Conservation (phyloP, 2,113 vertebrate species). For the Rousettus leschenaultii region DNA sequence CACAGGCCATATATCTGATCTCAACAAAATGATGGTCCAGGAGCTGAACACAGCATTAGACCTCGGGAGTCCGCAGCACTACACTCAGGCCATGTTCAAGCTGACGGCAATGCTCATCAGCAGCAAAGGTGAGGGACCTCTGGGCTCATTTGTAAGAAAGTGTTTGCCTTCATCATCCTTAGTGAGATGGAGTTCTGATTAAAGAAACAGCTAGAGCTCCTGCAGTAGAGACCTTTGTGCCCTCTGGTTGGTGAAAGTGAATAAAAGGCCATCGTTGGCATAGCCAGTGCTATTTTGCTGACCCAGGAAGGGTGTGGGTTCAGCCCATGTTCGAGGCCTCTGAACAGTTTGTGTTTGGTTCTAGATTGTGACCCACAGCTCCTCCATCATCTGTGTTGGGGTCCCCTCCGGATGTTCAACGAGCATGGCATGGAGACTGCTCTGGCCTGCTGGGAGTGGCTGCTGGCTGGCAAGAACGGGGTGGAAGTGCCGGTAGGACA, state of each 20-base stretch:
- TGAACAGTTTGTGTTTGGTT: conserved; percentile 46
- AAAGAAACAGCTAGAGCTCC: background rate
- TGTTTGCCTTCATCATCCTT: background rate
- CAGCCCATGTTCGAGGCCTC: background rate
- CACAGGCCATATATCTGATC: conserved; percentile 89
- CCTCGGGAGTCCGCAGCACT: conserved; percentile 83
- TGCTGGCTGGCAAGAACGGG: conserved; percentile 94
- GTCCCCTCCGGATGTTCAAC: conserved; percentile 95
- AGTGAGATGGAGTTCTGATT: background rate
- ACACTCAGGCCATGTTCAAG: conserved; percentile 97
- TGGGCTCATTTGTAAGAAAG: background rate
- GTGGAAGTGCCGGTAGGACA: conserved; percentile 93
- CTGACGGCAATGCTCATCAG: conserved; percentile 95
- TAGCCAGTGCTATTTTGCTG: background rate
- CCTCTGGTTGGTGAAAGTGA: background rate
- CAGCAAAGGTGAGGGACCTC: conserved; percentile 86
- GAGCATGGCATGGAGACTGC: conserved; percentile 96
- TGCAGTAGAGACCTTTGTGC: background rate
- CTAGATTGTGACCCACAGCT: conserved; percentile 93
- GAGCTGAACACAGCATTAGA: conserved; percentile 90
- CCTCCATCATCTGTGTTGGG: conserved; percentile 96
- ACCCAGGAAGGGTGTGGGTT: background rate
- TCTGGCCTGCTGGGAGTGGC: conserved; percentile 98
- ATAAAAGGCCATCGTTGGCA: background rate
- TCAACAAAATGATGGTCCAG: conserved; percentile 92